Conservation (phyloP, 92 coral and sea anemone genomes). For the Blastomussa wellsi region DNA sequence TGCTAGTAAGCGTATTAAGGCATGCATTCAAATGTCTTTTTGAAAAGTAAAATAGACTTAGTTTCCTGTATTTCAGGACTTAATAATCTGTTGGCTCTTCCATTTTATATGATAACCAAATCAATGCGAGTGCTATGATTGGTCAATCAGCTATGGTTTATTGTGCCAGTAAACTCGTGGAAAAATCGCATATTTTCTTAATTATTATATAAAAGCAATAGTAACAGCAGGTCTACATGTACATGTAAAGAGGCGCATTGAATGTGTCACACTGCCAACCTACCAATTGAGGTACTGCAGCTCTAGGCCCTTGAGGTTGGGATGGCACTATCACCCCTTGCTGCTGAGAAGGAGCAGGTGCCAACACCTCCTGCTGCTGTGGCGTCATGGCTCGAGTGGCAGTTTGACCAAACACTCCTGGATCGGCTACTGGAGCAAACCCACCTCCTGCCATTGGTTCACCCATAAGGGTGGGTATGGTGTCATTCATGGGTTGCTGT, state of each 20-base stretch:
- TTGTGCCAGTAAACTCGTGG: no score
- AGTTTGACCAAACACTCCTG: conserved; percentile 39
- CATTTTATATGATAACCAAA: no score
- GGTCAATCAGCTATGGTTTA: no score
- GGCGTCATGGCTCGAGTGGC: conserved; percentile 38
- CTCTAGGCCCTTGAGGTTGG: conserved; percentile 5
- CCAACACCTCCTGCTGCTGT: conserved; percentile 59
- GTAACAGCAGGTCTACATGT: no score
- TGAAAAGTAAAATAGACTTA: no score
- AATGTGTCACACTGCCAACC: not conserved
- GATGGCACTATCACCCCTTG: conserved; percentile 36
- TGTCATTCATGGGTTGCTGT: conserved; percentile 21
- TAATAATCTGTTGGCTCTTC: no score
- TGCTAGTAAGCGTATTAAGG: no score
- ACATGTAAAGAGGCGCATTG: not conserved
- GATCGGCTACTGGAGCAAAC: conserved; percentile 29
- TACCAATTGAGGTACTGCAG: conserved; percentile 38
- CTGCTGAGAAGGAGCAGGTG: conserved; percentile 32
- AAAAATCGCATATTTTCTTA: no score
- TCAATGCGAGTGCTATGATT: no score
- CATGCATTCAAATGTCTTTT: no score
- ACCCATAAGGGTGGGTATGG: conserved; percentile 33
- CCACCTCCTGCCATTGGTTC: conserved; percentile 35
- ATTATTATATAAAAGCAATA: no score
- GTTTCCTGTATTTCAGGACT: no score